These are phyloP conservation scores for Acleris sparsana DNA, from an alignment of 2,888 invertebrate species.

Conservation along the genomic window DNA sequence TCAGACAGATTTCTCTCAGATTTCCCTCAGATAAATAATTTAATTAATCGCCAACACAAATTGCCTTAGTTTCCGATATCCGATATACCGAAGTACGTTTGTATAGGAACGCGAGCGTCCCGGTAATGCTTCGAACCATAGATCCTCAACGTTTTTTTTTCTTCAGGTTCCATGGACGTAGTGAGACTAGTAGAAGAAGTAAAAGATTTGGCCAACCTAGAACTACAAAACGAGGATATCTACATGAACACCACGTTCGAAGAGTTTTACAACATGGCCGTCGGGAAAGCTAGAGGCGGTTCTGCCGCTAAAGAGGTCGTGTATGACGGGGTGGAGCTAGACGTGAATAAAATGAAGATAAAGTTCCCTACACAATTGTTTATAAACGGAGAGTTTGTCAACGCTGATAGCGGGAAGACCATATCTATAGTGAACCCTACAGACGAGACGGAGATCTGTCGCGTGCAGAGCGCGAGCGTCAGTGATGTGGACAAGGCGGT, in stretches of 20 bases:
- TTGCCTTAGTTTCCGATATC: no score
- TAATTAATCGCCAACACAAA: no score
- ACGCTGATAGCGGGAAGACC: conserved; percentile 87
- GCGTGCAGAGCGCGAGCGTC: conserved; percentile 88
- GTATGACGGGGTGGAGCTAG: conserved; percentile 89
- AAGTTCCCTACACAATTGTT: conserved; percentile 95
- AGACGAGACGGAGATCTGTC: conserved; percentile 91
- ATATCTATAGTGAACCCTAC: conserved; percentile 91
- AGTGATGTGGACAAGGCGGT: conserved; percentile 95
- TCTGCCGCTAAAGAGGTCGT: conserved; percentile 80
- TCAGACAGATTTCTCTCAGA: no score
- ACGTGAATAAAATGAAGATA: conserved; percentile 92
- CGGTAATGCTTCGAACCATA: no score
- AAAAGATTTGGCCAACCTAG: conserved; percentile 89
- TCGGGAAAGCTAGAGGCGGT: conserved; percentile 87
- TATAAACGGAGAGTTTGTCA: conserved; percentile 94
- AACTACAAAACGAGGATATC: conserved; percentile 93
- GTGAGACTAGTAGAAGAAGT: conserved; percentile 96
- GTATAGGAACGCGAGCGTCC: no score
- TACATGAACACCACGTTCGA: conserved; percentile 96
- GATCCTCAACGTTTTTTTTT: neutral
- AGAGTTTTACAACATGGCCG: conserved; percentile 89
- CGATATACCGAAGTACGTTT: no score
- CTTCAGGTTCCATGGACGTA: conserved; percentile 94
- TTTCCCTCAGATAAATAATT: no score